A percentile compares a stretch with the other conserved stretches of the same genome.
phyloP scores from a whole-genome alignment of 1,140 invertebrate species.

The Propsilocerus akamusi region DNA sequence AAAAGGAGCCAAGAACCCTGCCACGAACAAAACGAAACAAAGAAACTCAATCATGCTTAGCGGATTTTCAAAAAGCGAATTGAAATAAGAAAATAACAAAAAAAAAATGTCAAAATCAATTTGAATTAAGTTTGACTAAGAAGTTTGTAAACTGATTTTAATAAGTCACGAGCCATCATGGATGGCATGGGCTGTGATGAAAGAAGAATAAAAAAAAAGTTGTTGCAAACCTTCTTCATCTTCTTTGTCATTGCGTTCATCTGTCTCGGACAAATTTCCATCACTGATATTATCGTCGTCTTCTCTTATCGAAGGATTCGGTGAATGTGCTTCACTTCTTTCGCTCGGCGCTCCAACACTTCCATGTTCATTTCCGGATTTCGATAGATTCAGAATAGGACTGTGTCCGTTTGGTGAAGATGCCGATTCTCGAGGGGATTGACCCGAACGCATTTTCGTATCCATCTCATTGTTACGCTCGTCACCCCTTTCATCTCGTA shows the following conservation, averaged over 20 bases:
- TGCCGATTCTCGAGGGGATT: slow-evolving; percentile 17
- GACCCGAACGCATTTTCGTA: background rate
- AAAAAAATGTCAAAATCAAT: slow-evolving; percentile 3
- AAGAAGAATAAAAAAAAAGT: background rate
- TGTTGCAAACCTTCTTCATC: slow-evolving; percentile 40
- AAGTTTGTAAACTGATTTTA: background rate
- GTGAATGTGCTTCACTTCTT: slow-evolving; percentile 27
- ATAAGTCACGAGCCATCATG: slow-evolving; percentile 1
- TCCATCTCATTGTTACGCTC: background rate
- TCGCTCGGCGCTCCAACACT: slow-evolving; percentile 34
- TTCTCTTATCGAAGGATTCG: slow-evolving; percentile 33
- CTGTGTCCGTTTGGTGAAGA: slow-evolving; percentile 75
- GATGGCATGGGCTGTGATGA: too few relatives aligned
- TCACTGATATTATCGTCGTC: slow-evolving; percentile 69
- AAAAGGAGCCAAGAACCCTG: too few relatives aligned
- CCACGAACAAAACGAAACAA: too few relatives aligned
- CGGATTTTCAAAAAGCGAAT: background rate
- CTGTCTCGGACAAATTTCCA: slow-evolving; percentile 41
- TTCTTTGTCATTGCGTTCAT: slow-evolving; percentile 52
- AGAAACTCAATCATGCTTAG: background rate
- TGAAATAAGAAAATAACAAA: background rate
- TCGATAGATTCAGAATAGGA: slow-evolving; percentile 76
- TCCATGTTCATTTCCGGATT: slow-evolving; percentile 43
- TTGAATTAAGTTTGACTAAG: background rate
- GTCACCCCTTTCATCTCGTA: slow-evolving; percentile 1